Base-by-base conservation (phyloP, 2,888 invertebrate species). In the Aporophyla nigra region DNA sequence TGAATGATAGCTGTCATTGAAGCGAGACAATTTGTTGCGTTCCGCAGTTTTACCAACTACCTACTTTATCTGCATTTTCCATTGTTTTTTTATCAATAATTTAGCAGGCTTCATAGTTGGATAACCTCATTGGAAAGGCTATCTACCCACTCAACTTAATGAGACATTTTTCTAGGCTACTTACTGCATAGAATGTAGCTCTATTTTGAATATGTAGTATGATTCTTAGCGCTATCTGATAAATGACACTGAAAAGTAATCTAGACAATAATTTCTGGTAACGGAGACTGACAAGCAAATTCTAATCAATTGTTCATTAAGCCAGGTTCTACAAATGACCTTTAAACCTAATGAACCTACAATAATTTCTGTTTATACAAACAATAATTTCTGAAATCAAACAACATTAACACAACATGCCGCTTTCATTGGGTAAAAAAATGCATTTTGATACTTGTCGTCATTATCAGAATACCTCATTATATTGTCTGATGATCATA, bases 1-100 rank as follows among this genome's bases (percentile, higher is more conserved):
- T 94, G 93, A 94, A 92, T 93, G 93, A 92, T 93, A 92, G 90
- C 92, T 94, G 93, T 94, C 94, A 93, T 92, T 93, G 91, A 90
- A 93, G 92, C 92, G 92, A 93, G 91, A 93, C 93, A 92, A 92
- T 93, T 93, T 93, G 93, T 93, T 94, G 92, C 93, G 89, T 91
- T 91, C 88, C 85, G 88, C 89, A 90, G 89, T 91, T 89, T 90
- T 88, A 83, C 78, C 84, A 87, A 86, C 83, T 87, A 86, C 83
- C 83, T 83, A 87, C 86, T 84, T 76, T 67, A 84, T 58, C 78
- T 82, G 75, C 71, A 78, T 80, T 83, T 78, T 87, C 73, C 83
- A 88, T 87, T 84, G 74, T 79, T 78, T 82, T 80, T 88, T 86
- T 75, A 86, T 87, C 87, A 84, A 79, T 88, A 79, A 71, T 78